phyloP scores from a whole-genome alignment of 2,888 invertebrate species.

The Spatulosminthurus flaviceps region DNA sequence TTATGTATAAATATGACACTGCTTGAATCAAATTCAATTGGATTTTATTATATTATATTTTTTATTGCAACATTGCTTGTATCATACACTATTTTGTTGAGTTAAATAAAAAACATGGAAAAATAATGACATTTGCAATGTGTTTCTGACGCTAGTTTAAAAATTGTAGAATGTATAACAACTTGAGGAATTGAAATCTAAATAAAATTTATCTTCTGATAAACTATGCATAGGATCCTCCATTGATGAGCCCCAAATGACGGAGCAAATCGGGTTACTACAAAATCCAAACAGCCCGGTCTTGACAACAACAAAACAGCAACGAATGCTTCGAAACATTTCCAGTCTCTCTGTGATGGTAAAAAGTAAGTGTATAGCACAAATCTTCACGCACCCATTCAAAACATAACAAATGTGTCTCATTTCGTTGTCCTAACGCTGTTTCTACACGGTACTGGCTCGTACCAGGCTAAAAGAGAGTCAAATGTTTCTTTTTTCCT shows the following conservation, averaged over 20 bases:
- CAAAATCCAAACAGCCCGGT: constrained; percentile 47
- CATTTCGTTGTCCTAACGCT: neutral
- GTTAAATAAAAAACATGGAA: too few relatives aligned
- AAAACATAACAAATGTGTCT: constrained; percentile 24
- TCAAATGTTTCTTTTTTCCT: too few relatives aligned
- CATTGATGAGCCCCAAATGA: constrained; percentile 46
- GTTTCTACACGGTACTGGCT: neutral
- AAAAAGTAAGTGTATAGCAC: constrained; percentile 42
- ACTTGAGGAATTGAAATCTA: neutral
- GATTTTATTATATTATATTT: too few relatives aligned
- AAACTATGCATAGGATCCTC: constrained; percentile 40
- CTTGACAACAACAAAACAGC: constrained; percentile 37
- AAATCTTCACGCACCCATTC: constrained; percentile 29
- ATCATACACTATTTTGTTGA: too few relatives aligned
- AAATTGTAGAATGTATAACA: too few relatives aligned
- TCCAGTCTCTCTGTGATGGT: constrained; percentile 45
- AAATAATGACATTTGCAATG: too few relatives aligned
- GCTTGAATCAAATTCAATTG: too few relatives aligned
- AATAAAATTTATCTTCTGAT: neutral
- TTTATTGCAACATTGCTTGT: too few relatives aligned
- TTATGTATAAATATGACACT: too few relatives aligned
- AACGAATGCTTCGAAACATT: constrained; percentile 45
- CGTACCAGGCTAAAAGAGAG: neutral
- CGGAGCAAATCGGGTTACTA: constrained; percentile 48
- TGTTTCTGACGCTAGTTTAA: too few relatives aligned